Evolutionary conservation across 2,113 vertebrate species (phyloP), one percentile per base, ranked within the genome.

Genomic region (Sapayoa aenigma): DNA sequence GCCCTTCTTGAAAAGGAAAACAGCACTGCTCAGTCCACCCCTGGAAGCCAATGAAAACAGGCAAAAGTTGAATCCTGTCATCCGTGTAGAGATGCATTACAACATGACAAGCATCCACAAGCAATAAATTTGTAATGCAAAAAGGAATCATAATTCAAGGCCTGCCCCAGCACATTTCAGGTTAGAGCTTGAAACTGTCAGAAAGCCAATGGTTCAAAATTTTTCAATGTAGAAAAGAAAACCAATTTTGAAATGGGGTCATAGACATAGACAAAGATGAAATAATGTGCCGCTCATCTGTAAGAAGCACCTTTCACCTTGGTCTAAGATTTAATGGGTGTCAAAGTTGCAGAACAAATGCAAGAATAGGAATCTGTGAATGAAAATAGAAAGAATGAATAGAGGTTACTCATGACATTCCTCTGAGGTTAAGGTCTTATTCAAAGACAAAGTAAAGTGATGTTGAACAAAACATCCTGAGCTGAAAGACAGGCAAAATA

Each of bases 101-200:
- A 84, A 77, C 74, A 91, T 27, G 74, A 94, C 74, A 89, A 85
- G 82, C 66, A 94, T 93, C 53, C 80, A 92, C 58, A 92, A 90
- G 67, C 59, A 84, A 74, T 66, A 42, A 77, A 95, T 95, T 93
- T 74, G 71, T 89, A 89, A 94, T 80, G 68, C 71, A 94, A 63
- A 88, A 83, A n/a, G n/a, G 80, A 79, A 83, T 63, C 42, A 71
- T 71, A 92, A 94, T 75, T 94, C 90, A 92, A 94, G 65, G 47
- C 20, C 47, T 87, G 72, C 39, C 67, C 52, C 52, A 88, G 47
- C 7, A 23, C 37, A 71, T 81, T 91, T 88, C 91, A 93, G 50
- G 42, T 88, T 83, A 80, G 28, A 88, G 74, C 22, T 41, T 93
- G 47, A 95, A 86, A 83, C 39, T 86, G 79, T 63, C 90, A 90